Evolutionary conservation across 2,888 invertebrate species (phyloP).

Genomic region (Dermolepida albohirtum): DNA sequence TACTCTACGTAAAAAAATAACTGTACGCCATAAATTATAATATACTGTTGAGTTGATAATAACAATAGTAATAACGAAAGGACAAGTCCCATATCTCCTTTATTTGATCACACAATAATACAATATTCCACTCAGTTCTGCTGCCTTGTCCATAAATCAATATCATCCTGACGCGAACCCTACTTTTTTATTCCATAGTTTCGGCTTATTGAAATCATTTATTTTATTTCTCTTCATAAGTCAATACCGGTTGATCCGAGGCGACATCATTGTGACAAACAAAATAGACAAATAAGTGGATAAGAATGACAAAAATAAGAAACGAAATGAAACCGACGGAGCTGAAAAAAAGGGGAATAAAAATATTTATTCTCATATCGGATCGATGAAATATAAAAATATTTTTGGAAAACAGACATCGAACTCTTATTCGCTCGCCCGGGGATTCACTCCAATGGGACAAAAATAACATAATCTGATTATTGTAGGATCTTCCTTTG

Average conservation of each 20-base stretch:
- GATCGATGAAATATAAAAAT: conserved; percentile 28
- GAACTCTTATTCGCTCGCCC: too few species aligned
- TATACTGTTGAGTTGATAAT: too few species aligned
- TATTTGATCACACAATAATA: conserved; percentile 5
- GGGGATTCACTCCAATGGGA: too few species aligned
- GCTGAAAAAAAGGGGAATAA: conserved; percentile 17
- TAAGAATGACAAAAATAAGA: conserved; percentile 25
- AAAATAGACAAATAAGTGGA: conserved; percentile 37
- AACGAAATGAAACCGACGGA: conserved; percentile 17
- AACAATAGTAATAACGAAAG: too few species aligned
- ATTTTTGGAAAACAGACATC: conserved; percentile 6
- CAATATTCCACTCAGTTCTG: background rate
- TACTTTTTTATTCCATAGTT: conserved; percentile 27
- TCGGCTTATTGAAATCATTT: conserved; percentile 38
- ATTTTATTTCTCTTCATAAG: conserved; percentile 35
- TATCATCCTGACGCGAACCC: conserved; percentile 29
- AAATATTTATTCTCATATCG: conserved; percentile 31
- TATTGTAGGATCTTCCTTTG: too few species aligned
- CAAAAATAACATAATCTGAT: too few species aligned
- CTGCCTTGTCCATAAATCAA: conserved; percentile 19
- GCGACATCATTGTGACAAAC: conserved; percentile 33
- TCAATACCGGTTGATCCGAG: conserved; percentile 23
- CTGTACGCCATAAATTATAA: too few species aligned
- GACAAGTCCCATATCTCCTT: too few species aligned
- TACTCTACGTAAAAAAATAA: too few species aligned